Conservation (phyloP, 1,140 invertebrate species). For the Nebria ingens region DNA sequence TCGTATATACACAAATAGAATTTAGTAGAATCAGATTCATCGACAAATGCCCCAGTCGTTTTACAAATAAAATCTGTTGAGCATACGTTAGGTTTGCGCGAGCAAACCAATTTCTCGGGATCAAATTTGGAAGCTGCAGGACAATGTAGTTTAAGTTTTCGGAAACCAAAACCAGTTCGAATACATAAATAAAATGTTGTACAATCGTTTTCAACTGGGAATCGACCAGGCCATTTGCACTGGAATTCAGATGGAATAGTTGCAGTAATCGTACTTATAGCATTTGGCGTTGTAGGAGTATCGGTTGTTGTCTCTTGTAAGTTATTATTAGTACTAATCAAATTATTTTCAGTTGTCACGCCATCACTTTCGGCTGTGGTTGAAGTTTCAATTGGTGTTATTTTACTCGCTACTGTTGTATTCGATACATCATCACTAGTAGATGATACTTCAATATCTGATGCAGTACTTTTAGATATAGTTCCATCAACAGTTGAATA, state of each 20-base stretch:
- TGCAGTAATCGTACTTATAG: neutral
- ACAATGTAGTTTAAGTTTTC: neutral
- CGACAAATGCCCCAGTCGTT: neutral
- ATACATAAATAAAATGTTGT: slow-evolving; percentile 1
- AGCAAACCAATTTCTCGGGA: neutral
- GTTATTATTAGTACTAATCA: no score
- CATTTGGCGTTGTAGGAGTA: neutral
- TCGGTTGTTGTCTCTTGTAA: neutral
- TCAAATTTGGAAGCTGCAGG: neutral
- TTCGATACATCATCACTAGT: neutral
- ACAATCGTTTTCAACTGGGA: neutral
- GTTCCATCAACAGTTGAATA: neutral
- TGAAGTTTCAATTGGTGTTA: neutral
- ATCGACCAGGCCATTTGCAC: neutral
- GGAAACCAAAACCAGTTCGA: neutral
- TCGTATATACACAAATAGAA: neutral
- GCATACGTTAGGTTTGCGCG: neutral
- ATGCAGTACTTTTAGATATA: neutral
- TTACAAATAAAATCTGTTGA: neutral
- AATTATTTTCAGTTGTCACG: no score
- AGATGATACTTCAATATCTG: neutral
- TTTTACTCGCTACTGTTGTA: neutral
- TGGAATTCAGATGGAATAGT: neutral
- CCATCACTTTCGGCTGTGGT: no score
- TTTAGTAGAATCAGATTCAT: neutral